phyloP scores from a whole-genome alignment of 2,888 invertebrate species.

The Temnothorax ravouxi region DNA sequence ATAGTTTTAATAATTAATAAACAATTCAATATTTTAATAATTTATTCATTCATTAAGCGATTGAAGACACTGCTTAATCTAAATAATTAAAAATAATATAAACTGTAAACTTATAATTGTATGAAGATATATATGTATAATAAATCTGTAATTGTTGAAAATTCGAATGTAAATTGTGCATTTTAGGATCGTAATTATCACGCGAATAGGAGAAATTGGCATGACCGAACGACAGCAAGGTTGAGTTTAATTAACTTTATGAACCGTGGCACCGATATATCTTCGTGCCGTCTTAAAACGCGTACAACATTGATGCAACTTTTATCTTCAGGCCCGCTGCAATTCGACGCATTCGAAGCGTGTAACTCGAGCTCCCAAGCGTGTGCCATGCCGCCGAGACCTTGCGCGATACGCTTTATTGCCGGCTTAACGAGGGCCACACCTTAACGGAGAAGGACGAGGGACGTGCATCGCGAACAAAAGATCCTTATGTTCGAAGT shows the following conservation, averaged over 20 bases:
- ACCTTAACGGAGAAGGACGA: slow-evolving; percentile 66
- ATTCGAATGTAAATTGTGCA: neutral
- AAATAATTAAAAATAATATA: neutral
- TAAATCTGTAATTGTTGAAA: neutral
- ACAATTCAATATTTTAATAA: neutral
- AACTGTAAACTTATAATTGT: neutral
- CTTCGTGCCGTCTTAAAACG: neutral
- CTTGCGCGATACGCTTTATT: slow-evolving; percentile 73
- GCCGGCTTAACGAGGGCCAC: slow-evolving; percentile 73
- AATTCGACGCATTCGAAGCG: slow-evolving; percentile 63
- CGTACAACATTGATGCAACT: slow-evolving; percentile 2
- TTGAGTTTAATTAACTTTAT: slow-evolving; percentile 1
- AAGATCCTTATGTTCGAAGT: slow-evolving; percentile 68
- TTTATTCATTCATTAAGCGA: neutral
- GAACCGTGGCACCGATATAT: slow-evolving; percentile 22
- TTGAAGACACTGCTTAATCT: neutral
- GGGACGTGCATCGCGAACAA: slow-evolving; percentile 70
- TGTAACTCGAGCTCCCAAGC: slow-evolving; percentile 62
- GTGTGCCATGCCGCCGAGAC: slow-evolving; percentile 62
- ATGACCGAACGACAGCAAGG: neutral
- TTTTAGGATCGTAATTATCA: neutral
- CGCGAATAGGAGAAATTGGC: neutral
- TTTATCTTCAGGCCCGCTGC: slow-evolving; percentile 30
- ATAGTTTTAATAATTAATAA: neutral
- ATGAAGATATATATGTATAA: neutral